Evolutionary conservation across 2,113 vertebrate genomes (phyloP).

Genomic region (Colius striatus): DNA sequence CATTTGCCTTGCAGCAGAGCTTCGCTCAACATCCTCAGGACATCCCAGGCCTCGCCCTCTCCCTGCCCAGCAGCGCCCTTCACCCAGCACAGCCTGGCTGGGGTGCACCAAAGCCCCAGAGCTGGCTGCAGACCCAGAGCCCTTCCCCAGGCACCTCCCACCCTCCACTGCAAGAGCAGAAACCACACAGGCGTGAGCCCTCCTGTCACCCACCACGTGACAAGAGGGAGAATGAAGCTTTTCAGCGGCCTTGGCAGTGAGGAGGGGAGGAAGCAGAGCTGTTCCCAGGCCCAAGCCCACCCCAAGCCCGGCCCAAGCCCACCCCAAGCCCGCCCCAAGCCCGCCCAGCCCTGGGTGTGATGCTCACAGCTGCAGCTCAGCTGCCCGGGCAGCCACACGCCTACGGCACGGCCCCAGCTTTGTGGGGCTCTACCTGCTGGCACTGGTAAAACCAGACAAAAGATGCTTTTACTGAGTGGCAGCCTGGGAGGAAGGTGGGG

Average conservation of each 20-base stretch:
- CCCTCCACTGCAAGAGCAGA: neutral
- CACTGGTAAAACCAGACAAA: neutral
- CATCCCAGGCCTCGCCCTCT: neutral
- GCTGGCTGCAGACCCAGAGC: neutral
- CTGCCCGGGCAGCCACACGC: rapidly evolving
- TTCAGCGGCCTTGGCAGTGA: neutral
- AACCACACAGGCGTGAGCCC: neutral
- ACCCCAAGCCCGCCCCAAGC: neutral
- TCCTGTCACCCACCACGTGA: rapidly evolving
- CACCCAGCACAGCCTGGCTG: rapidly evolving
- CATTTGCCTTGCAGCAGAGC: neutral
- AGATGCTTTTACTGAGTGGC: neutral
- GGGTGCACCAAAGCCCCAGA: rapidly evolving
- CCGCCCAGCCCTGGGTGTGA: rapidly evolving
- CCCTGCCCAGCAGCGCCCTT: neutral
- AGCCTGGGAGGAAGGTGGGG: neutral
- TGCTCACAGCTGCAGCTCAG: neutral
- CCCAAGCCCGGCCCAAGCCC: neutral
- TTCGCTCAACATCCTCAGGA: neutral
- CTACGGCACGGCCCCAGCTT: neutral
- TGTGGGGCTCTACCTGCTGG: too few relatives aligned
- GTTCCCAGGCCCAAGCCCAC: neutral
- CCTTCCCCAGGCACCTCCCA: neutral
- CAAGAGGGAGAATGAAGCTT: neutral
- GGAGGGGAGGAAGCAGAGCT: neutral